Conservation (phyloP, 2,888 invertebrate species). For the Philereme vetulata region DNA sequence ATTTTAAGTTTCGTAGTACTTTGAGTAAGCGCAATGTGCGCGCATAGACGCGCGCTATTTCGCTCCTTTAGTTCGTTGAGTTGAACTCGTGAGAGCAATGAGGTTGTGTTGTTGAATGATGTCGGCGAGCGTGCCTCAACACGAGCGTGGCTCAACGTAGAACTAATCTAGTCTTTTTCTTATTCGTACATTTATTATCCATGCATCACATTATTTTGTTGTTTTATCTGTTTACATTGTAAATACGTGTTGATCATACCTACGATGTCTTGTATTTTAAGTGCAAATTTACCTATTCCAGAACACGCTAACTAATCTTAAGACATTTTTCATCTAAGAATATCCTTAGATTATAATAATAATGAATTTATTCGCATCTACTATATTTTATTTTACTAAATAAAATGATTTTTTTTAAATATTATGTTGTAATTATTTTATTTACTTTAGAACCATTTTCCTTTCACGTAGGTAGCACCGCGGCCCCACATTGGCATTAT, state of each 20-base stretch:
- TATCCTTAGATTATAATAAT: conserved; percentile 24
- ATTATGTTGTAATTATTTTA: neutral
- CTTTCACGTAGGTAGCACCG: too few species aligned
- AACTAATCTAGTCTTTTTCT: conserved; percentile 80
- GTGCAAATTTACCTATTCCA: conserved; percentile 4
- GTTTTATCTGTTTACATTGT: conserved; percentile 7
- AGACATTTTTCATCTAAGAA: conserved; percentile 5
- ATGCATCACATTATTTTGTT: conserved; percentile 2
- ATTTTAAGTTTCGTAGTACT: conserved; percentile 46
- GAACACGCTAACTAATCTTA: neutral
- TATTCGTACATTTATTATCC: conserved; percentile 24
- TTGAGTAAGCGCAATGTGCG: conserved; percentile 56
- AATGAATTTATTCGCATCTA: conserved; percentile 39
- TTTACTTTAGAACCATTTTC: neutral
- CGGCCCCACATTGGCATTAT: too few species aligned
- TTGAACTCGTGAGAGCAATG: conserved; percentile 49
- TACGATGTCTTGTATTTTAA: neutral
- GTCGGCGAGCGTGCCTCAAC: too few species aligned
- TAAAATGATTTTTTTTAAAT: conserved; percentile 25
- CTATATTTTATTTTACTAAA: conserved; percentile 35
- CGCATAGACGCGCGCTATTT: conserved; percentile 67
- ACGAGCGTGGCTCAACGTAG: conserved; percentile 66
- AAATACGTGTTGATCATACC: conserved; percentile 3
- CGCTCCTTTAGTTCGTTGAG: conserved; percentile 74
- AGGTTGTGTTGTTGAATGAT: neutral